phyloP scores from a whole-genome alignment of 2,797 vertebrate genomes.

The Pantherophis vulpinus region DNA sequence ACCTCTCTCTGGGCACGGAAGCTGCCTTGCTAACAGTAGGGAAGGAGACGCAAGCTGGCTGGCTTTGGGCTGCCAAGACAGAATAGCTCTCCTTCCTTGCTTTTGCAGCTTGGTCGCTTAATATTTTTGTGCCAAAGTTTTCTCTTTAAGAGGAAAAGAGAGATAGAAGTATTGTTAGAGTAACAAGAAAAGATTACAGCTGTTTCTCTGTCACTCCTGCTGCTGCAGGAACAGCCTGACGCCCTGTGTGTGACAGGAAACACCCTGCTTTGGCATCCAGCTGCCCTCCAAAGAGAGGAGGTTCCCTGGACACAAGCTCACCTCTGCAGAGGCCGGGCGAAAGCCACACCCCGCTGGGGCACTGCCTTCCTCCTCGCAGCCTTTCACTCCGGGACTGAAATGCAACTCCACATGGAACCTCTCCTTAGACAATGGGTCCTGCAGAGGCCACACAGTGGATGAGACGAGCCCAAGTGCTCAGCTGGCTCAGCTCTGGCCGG shows the following conservation, averaged over 20 bases:
- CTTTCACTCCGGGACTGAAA: conserved; percentile 96
- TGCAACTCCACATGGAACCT: conserved; percentile 97
- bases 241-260: no score
- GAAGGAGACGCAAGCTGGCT: neutral
- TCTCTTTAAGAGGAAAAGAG: neutral
- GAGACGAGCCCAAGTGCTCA: neutral
- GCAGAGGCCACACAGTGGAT: neutral
- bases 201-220: neutral
- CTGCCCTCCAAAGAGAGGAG: neutral
- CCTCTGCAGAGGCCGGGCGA: conserved; percentile 92
- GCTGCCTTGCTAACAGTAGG: no score
- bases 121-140: neutral
- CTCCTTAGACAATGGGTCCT: conserved; percentile 93
- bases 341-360: conserved; percentile 91
- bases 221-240: neutral
- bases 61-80: neutral
- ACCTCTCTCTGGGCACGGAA: no score
- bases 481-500: neutral
- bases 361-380: conserved; percentile 88
- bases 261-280: neutral
- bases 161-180: neutral
- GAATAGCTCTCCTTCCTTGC: neutral
- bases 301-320: conserved; percentile 47
- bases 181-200: neutral
- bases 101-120: neutral